Base-by-base conservation (phyloP, 2,888 invertebrate genomes). In the Oasisia sp. region DNA sequence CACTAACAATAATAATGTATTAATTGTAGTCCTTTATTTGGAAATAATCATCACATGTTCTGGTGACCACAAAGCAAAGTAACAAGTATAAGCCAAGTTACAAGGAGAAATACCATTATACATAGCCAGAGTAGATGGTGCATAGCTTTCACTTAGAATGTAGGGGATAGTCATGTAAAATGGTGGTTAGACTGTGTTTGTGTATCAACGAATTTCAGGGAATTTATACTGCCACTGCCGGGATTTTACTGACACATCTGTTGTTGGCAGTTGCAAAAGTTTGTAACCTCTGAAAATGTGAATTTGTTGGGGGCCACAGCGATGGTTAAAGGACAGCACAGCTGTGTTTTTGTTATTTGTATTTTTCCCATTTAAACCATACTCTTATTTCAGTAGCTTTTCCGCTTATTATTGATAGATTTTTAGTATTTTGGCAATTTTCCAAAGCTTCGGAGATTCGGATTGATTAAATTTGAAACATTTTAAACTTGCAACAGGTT, bases 201-300 rank as follows among this genome's bases (percentile, higher is more conserved):
- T 74, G 74, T 19, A 74, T 74, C 74, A 74, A n/a, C 74, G 27
- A 19, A 74, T 74, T 74, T 74, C 74, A 74, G 74, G 74, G 74
- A 74, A 74, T 74, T 74, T 74, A 14, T 74, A 27, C 74, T 74
- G 74, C 74, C 27, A 27, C 19, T 74, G 74, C 74, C 74, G 27
- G 74, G 74, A 27, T 74, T 74, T 27, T 74, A n/a, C 7, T 19
- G 74, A 74, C 19, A 7, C 27, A 27, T 74, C 74, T 74, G 27
- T 74, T 74, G 74, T n/a, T 74, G 27, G 74, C 74, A 74, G 74
- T 74, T 74, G 74, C 74, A 74, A 74, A 74, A n/a, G 74, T 74
- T 19, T 74, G 74, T 74, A 74, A 19, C 74, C 74, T 74, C 74
- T 74, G 74, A 74, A 74, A 27, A n/a, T 74, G 27, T 74, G 74